Percentiles rank a stretch among this genome's conserved stretches.
Evolutionary conservation across 2,113 vertebrate species (phyloP).

Genomic region (Ptilonorhynchus violaceus): DNA sequence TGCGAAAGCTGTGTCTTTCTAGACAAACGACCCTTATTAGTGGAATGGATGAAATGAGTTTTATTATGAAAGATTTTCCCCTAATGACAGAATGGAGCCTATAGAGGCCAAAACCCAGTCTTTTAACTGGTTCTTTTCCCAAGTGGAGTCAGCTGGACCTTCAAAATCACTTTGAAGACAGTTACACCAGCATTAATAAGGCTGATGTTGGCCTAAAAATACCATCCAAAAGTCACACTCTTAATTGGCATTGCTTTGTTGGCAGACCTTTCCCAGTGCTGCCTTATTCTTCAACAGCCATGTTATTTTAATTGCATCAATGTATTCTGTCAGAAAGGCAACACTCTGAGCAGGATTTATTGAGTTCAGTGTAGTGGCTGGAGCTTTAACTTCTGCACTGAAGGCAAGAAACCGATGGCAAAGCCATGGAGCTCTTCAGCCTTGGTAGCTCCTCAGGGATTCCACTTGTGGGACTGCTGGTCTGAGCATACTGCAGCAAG

Average conservation of each 20-base stretch:
- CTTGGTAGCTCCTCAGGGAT: neutral
- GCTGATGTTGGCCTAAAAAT: neutral
- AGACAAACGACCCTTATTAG: neutral
- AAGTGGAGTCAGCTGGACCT: neutral
- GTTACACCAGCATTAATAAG: neutral
- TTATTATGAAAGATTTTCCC: neutral
- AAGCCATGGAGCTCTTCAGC: neutral
- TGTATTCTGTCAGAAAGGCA: neutral
- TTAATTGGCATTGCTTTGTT: neutral
- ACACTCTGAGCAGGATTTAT: neutral
- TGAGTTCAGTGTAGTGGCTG: neutral
- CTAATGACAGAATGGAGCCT: neutral
- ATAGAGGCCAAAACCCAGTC: neutral
- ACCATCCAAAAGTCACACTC: conserved; percentile 1
- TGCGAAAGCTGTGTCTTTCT: neutral
- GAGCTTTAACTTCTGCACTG: neutral
- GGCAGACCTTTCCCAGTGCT: neutral
- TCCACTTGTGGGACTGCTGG: neutral
- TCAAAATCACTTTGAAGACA: neutral
- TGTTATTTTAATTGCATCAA: neutral
- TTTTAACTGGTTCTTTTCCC: neutral
- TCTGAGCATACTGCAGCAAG: neutral
- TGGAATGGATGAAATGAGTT: neutral
- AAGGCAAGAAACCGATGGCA: neutral
- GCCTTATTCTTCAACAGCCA: neutral